These are phyloP conservation scores for Heterocephalus glaber DNA, from an alignment of 2,113 vertebrate genomes.

Conservation along the genomic window DNA sequence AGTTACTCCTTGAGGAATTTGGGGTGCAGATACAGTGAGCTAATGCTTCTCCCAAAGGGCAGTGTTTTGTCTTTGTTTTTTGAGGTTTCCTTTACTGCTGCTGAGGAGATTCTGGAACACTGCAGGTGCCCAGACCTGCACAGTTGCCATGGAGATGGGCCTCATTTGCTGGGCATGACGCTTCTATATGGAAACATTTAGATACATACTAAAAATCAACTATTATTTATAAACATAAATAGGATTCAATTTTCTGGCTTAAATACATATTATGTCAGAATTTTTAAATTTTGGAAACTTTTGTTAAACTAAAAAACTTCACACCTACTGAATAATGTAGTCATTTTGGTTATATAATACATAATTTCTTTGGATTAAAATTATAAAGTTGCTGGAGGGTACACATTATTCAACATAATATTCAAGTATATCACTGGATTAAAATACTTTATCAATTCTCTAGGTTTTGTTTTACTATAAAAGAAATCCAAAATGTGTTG, in stretches of 20 bases:
- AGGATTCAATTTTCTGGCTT: neutral
- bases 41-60: too few relatives aligned
- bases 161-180: too few relatives aligned
- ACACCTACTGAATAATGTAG: neutral
- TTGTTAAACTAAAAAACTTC: neutral
- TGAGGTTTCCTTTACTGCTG: too few relatives aligned
- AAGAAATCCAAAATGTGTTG: neutral
- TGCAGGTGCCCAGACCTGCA: too few relatives aligned
- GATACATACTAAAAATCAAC: neutral
- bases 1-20: too few relatives aligned
- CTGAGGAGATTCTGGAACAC: too few relatives aligned
- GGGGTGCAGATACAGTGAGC: too few relatives aligned
- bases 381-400: neutral
- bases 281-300: neutral
- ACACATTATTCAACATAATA: neutral
- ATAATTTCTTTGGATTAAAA: neutral
- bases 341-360: neutral
- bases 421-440: neutral
- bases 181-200: constrained; percentile 55
- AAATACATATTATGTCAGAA: neutral
- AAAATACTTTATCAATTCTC: neutral
- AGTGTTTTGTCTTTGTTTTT: too few relatives aligned
- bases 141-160: too few relatives aligned
- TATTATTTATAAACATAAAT: neutral
- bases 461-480: neutral